Base-by-base conservation (phyloP, 2,797 vertebrate species). In the Geotrypetes seraphini region DNA sequence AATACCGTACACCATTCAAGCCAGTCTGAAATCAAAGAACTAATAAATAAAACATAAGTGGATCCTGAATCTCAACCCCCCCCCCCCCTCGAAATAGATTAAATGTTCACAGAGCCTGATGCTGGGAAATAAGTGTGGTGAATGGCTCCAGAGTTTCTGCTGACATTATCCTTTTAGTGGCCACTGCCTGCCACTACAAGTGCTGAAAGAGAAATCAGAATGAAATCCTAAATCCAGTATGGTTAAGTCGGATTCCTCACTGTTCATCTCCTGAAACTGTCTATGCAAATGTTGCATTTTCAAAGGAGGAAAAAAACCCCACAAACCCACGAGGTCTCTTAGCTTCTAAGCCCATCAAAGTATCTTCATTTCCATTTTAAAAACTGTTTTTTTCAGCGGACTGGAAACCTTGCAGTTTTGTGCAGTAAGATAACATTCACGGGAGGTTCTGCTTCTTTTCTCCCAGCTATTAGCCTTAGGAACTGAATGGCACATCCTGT, bases 71-170 rank as follows among this genome's bases (percentile, higher is more conserved):
- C n/a, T n/a, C n/a, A n/a, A n/a, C n/a, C n/a, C n/a, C n/a, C n/a
- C n/a, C n/a, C n/a, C n/a, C n/a, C 33, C 50, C 61, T 64, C 65
- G 65, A 61, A 69, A 63, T 59, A 56, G 59, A 69, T 67, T 67
- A 67, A 72, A 60, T 43, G 48, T 40, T 66, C 55, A 61, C 36
- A 18, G 45, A 36, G 33, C 47, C 57, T 69, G 68, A 66, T 61
- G 56, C 33, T 39, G 45, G 58, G 55, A 61, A 59, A 67, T 57
- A 50, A 47, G 52, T 50, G 54, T 41, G 44, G 35, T 53, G 48
- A 67, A 40, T 42, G 40, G 33, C 36, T 36, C 61, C 50, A 47
- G 43, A 44, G 40, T 33, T 25, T 47, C 24, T 37, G 25, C 44
- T 59, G 63, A 54, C 61, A 61, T 50, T 25, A 26, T 39, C 54